Conservation (phyloP, 2,888 invertebrate genomes). For the Nymphalis c-album region DNA sequence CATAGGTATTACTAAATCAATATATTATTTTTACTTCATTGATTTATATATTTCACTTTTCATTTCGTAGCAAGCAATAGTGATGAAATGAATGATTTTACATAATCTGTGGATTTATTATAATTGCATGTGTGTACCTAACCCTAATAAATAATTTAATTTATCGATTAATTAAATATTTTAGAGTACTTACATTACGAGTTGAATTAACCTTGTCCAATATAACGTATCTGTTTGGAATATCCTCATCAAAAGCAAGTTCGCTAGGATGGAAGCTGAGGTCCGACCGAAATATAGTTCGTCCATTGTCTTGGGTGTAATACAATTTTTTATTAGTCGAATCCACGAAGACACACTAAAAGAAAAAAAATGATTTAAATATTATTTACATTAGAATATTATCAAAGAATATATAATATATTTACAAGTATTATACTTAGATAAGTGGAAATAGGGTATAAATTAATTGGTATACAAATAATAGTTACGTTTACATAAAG, state of each 20-base stretch:
- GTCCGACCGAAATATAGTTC: conserved; percentile 82
- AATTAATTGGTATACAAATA: conserved; percentile 1
- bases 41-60: no score
- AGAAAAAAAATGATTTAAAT: background rate
- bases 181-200: conserved; percentile 62
- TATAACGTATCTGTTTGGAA: conserved; percentile 85
- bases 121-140: no score
- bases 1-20: no score
- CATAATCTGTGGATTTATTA: no score
- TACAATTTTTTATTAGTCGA: conserved; percentile 87
- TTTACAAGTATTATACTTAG: background rate
- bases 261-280: conserved; percentile 89
- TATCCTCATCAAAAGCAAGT: conserved; percentile 87
- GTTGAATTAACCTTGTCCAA: conserved; percentile 86
- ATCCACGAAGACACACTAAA: conserved; percentile 93
- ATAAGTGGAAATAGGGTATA: background rate
- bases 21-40: background rate
- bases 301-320: conserved; percentile 88
- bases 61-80: no score
- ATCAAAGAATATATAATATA: background rate
- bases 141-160: no score
- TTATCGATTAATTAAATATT: background rate
- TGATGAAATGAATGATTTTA: no score
- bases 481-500: background rate
- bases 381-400: background rate